Conservation (phyloP, 2,797 vertebrate genomes). For the Microchirus variegatus region DNA sequence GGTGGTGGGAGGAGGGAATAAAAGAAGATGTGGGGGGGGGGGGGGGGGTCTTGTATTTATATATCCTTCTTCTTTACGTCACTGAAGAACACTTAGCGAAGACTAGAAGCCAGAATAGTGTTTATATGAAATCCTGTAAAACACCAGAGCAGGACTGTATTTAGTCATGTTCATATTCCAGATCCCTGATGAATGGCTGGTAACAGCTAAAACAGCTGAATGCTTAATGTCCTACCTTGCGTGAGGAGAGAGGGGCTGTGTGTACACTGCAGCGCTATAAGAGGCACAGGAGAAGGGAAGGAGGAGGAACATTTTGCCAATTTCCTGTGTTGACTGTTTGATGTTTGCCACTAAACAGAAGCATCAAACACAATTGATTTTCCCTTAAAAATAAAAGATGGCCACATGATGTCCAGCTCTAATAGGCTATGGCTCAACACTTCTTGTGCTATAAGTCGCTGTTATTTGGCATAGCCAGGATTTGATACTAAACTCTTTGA, state of each 20-base stretch:
- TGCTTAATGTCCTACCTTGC: constrained; percentile 22
- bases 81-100: constrained; percentile 36
- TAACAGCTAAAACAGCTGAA: constrained; percentile 26
- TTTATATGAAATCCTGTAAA: constrained; percentile 48
- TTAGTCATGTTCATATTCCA: constrained; percentile 39
- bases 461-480: constrained; percentile 65
- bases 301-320: constrained; percentile 18
- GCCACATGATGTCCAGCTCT: constrained; percentile 40
- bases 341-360: constrained; percentile 51
- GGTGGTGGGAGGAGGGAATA: constrained; percentile 5
- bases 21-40: not conserved
- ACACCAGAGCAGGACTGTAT: constrained; percentile 36
- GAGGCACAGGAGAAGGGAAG: constrained; percentile 12
- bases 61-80: constrained; percentile 6
- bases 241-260: constrained; percentile 16
- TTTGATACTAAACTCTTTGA: constrained; percentile 66
- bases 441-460: constrained; percentile 64
- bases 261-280: constrained; percentile 19
- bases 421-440: constrained; percentile 65
- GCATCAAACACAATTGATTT: constrained; percentile 48
- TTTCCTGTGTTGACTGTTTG: constrained; percentile 35
- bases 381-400: constrained; percentile 45
- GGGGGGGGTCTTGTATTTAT: constrained; percentile 23
- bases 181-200: constrained; percentile 6
- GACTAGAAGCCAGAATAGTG: constrained; percentile 51